Percentiles rank a stretch among this genome's conserved stretches.
Conservation (phyloP, 2,113 vertebrate species). For the Corythoichthys haematopterus region DNA sequence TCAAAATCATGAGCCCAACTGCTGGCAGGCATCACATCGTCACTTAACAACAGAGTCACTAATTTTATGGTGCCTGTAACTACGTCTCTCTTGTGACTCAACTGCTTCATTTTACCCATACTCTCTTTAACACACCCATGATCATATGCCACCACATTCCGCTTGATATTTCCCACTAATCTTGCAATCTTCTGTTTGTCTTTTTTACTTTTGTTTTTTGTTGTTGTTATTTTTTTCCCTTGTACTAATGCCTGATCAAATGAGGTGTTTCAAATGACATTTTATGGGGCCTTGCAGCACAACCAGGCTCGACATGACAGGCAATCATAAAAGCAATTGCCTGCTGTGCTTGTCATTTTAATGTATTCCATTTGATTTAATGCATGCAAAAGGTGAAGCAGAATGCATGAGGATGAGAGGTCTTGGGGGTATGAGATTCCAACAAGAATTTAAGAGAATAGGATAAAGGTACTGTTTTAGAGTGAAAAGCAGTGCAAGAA, state of each 20-base stretch:
- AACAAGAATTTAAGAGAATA: conserved; percentile 34
- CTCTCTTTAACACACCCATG: background rate
- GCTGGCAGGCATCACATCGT: too few species aligned
- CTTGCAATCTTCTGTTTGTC: background rate
- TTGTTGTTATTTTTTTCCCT: conserved; percentile 9
- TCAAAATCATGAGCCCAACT: too few species aligned
- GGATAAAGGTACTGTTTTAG: conserved; percentile 36
- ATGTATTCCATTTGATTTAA: conserved; percentile 80
- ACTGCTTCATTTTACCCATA: background rate
- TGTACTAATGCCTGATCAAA: conserved; percentile 73
- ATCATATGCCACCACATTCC: background rate
- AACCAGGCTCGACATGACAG: conserved; percentile 69
- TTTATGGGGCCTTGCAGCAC: conserved; percentile 71
- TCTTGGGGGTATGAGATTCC: conserved; percentile 31
- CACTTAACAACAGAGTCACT: too few species aligned
- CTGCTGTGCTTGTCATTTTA: conserved; percentile 73
- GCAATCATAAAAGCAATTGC: conserved; percentile 81
- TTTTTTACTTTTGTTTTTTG: background rate
- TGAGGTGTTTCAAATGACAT: conserved; percentile 83
- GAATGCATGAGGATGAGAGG: conserved; percentile 48
- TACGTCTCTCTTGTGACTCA: background rate
- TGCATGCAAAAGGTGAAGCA: conserved; percentile 71
- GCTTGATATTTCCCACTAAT: background rate
- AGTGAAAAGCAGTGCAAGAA: conserved; percentile 9
- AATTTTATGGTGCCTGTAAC: background rate